phyloP scores from a whole-genome alignment of 2,888 invertebrate genomes.

The Paralinhomoeus sp. region DNA sequence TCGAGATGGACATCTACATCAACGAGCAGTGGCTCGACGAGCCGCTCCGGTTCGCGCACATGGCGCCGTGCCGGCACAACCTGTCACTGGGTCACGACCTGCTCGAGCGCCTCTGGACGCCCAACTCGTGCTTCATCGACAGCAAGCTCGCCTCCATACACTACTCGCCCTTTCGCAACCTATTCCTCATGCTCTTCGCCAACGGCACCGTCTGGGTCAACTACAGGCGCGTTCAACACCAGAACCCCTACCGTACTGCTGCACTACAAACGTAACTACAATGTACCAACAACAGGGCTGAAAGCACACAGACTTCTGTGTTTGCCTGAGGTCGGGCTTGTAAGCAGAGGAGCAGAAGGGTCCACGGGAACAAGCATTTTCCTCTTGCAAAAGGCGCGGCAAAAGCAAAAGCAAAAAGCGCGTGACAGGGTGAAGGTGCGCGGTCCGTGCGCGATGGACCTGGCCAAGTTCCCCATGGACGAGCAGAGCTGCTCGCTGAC shows the following conservation, averaged over 20 bases:
- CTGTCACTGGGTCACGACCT: conserved; percentile 15
- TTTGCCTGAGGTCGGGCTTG: too few relatives aligned
- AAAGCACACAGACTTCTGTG: too few relatives aligned
- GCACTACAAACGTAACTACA: too few relatives aligned
- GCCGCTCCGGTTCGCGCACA: conserved; percentile 16
- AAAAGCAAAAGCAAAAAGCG: too few relatives aligned
- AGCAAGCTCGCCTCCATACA: conserved; percentile 22
- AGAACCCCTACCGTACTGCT: too few relatives aligned
- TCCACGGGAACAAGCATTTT: too few relatives aligned
- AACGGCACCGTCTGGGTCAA: conserved; percentile 24
- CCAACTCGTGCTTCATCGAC: conserved; percentile 19
- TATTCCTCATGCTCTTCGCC: conserved; percentile 21
- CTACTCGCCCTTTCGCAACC: conserved; percentile 21
- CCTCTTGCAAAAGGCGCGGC: too few relatives aligned
- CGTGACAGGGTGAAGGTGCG: conserved; percentile 21
- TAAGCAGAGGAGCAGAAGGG: too few relatives aligned
- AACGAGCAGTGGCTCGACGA: conserved; percentile 15
- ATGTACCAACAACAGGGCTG: too few relatives aligned
- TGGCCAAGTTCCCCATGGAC: conserved; percentile 21
- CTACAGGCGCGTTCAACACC: conserved; percentile 10
- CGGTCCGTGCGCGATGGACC: conserved; percentile 20
- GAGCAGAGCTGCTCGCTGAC: conserved; percentile 18
- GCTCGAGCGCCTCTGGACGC: conserved; percentile 13
- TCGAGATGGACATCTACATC: conserved; percentile 26
- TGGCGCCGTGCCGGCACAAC: conserved; percentile 21